A percentile compares a stretch with the other conserved stretches of the same genome.
phyloP scores from a whole-genome alignment of 30 jellyfish, hydroid and myxozoan genomes.

The Aurelia aurita region DNA sequence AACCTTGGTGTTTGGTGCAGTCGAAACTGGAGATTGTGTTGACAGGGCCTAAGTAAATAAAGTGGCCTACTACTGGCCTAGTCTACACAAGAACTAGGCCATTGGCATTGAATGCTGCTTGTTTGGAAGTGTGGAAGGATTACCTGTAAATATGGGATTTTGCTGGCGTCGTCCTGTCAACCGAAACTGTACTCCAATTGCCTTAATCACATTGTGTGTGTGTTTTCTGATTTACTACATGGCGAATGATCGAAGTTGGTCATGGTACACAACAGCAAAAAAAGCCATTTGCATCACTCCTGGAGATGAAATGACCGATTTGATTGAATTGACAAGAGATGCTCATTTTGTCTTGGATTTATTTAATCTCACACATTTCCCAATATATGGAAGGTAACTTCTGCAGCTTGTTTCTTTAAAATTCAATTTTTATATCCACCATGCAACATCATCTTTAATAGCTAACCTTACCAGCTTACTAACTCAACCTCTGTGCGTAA shows the following conservation, averaged over 20 bases:
- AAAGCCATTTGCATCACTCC: conserved; percentile 34
- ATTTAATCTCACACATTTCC: conserved; percentile 40
- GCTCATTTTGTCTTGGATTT: conserved; percentile 21
- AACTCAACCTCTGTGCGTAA: too few relatives aligned
- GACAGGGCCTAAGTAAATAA: too few relatives aligned
- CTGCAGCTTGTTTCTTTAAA: not conserved
- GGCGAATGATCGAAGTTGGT: conserved; percentile 57
- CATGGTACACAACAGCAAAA: conserved; percentile 39
- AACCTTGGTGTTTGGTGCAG: too few relatives aligned
- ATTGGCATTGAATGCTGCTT: too few relatives aligned
- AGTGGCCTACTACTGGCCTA: too few relatives aligned
- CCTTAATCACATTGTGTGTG: not conserved
- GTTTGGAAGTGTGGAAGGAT: too few relatives aligned
- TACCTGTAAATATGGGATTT: too few relatives aligned
- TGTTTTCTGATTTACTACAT: conserved; percentile 27
- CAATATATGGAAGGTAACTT: conserved; percentile 62
- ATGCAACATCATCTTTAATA: too few relatives aligned
- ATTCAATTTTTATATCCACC: too few relatives aligned
- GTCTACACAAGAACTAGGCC: too few relatives aligned
- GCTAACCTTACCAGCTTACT: too few relatives aligned
- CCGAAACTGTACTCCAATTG: not conserved
- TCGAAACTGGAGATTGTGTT: too few relatives aligned
- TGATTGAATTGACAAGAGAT: conserved; percentile 33
- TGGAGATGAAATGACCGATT: conserved; percentile 32
- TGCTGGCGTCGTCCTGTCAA: not conserved